phyloP scores from a whole-genome alignment of 2,113 vertebrate species.

The Zosterops hypoxanthus region DNA sequence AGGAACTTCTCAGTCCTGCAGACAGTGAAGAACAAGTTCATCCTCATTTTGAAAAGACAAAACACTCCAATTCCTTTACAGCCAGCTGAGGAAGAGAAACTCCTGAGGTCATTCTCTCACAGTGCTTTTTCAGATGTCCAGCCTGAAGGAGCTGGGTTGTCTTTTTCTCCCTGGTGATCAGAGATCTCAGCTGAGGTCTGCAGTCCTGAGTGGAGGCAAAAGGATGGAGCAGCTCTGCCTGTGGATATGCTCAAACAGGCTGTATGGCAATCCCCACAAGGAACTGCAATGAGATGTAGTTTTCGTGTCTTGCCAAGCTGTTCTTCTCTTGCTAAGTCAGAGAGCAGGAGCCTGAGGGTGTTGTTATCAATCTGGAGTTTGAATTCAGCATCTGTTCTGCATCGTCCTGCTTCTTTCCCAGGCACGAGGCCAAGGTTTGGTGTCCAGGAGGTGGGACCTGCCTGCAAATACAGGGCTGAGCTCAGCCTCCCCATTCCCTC shows the following conservation, averaged over 20 bases:
- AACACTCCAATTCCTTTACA: background rate
- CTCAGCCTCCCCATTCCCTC: background rate
- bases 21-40: background rate
- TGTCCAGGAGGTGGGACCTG: conserved; percentile 21
- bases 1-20: background rate
- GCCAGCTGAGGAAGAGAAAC: background rate
- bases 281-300: background rate
- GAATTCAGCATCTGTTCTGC: conserved; percentile 31
- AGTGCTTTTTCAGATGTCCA: background rate
- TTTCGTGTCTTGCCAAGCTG: background rate
- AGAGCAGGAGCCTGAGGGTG: background rate
- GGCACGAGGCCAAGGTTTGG: background rate
- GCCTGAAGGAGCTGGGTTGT: background rate
- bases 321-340: background rate
- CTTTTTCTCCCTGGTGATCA: background rate
- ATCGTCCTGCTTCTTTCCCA: background rate
- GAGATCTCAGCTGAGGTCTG: background rate
- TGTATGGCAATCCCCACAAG: background rate
- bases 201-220: background rate
- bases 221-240: background rate
- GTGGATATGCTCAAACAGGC: background rate
- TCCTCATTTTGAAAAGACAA: background rate
- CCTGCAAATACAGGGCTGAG: background rate
- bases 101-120: background rate
- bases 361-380: conserved; percentile 12